phyloP scores from a whole-genome alignment of 2,888 invertebrate genomes.

The Trichopoda pennipes region DNA sequence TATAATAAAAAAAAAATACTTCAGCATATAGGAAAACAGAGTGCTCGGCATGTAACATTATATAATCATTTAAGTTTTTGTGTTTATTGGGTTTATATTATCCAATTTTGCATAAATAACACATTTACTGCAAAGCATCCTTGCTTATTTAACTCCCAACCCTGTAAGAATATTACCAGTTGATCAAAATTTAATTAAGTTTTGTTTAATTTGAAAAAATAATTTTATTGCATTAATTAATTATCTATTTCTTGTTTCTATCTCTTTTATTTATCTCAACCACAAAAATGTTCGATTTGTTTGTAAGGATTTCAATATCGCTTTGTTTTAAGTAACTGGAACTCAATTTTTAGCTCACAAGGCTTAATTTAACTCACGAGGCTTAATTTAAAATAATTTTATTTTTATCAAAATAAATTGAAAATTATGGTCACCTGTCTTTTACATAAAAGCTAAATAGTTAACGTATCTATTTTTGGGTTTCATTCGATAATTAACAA shows the following conservation, averaged over 20 bases:
- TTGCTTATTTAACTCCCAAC: background rate
- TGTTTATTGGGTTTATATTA: slow-evolving; percentile 49
- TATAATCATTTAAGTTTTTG: slow-evolving; percentile 21
- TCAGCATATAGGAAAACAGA: background rate
- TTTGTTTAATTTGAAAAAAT: background rate
- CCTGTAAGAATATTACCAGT: background rate
- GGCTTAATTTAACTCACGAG: too few species aligned
- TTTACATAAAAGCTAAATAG: too few species aligned
- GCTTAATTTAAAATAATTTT: too few species aligned
- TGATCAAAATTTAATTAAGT: background rate
- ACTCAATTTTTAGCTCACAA: too few species aligned
- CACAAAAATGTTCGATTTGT: too few species aligned
- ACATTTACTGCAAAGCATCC: slow-evolving; percentile 18
- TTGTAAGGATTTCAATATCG: too few species aligned
- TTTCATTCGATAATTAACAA: too few species aligned
- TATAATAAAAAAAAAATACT: slow-evolving; percentile 1
- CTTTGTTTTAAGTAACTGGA: too few species aligned
- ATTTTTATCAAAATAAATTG: too few species aligned
- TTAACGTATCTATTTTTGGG: too few species aligned
- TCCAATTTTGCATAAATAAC: slow-evolving; percentile 22
- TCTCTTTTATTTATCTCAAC: too few species aligned
- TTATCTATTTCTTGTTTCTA: background rate
- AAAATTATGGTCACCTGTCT: too few species aligned
- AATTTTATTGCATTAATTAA: background rate
- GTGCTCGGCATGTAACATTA: slow-evolving; percentile 29